Percentiles rank a stretch among this genome's conserved stretches.
Conservation (phyloP, 2,113 vertebrate genomes). For the Heteronetta atricapilla region DNA sequence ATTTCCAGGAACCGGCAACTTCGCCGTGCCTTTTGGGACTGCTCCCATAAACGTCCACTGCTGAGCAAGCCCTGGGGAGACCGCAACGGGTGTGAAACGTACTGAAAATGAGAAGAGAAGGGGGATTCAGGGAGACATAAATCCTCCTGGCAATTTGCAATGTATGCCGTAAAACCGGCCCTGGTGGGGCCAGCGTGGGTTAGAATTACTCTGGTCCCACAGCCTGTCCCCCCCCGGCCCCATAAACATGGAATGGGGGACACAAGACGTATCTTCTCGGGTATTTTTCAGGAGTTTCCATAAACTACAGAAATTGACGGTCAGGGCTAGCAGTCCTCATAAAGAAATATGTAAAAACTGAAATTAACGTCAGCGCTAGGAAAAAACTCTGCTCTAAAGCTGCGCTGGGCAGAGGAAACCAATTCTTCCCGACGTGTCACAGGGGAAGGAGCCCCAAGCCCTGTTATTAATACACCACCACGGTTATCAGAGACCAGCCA, state of each 20-base stretch:
- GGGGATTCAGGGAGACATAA: background rate
- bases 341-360: background rate
- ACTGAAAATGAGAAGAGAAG: slow-evolving; percentile 4
- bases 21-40: background rate
- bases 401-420: background rate
- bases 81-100: background rate
- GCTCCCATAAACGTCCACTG: background rate
- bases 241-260: background rate
- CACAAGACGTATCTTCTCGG: background rate
- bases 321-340: background rate
- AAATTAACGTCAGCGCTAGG: background rate
- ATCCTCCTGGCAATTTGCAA: background rate
- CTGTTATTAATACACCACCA: background rate
- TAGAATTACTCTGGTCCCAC: background rate
- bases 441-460: background rate
- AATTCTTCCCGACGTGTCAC: background rate
- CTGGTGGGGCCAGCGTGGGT: accelerated
- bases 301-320: background rate
- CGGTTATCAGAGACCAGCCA: background rate
- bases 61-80: background rate
- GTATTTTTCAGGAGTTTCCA: background rate
- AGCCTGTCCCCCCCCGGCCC: background rate
- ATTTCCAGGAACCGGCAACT: background rate
- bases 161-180: background rate
- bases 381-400: background rate